Evolutionary conservation across 2,797 vertebrate species (phyloP), one percentile per base, ranked within the genome.

Genomic region (Micromesistius poutassou): DNA sequence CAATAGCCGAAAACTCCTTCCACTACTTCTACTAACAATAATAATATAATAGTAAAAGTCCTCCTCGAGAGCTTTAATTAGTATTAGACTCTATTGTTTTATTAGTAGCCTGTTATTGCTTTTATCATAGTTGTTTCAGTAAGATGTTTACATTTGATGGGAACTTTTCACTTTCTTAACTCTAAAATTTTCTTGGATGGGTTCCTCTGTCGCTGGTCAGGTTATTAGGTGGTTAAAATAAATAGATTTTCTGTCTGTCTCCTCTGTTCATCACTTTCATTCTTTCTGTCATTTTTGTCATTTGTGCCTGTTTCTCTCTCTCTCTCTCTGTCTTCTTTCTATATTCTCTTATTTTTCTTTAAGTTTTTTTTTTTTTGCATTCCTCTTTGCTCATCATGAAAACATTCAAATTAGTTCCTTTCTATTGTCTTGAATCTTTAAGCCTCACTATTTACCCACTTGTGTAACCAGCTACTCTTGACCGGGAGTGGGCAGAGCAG

Each of bases 401-500:
- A 1, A 62, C 50, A n/a, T 62, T 62, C 19, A 9, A 36, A 36
- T 36, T 7, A 16, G 14, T n/a, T 22, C 22, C 19, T 50, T 50
- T 50, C 4, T 50, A 5, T 19, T 50, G 42, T 50, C 42, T 19
- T 50, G 14, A 22, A 62, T n/a, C 6, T 62, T 62, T 62, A n/a
- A 4, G 22, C 5, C 6, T 6, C 8, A n/a, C 6, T 9, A 62
- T 62, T n/a, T n/a, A 62, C 8, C 22, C 55, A 16, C 33, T 19
- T 68, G 9, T 72, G 10, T 30, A 30, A 80, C 12, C 66, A 28
- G 28, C 10, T 31, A 42, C 40, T 42, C 72, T 1, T 76, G 83
- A 79, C 82, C 81, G 81, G 80, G 25, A 2, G 73, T 87, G 86
- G 86, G 79, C 82, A 84, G 1, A 25, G 4, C 68, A 75, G 68